Base-by-base conservation (phyloP, 2,888 invertebrate genomes). In the Antheraea yamamai region DNA sequence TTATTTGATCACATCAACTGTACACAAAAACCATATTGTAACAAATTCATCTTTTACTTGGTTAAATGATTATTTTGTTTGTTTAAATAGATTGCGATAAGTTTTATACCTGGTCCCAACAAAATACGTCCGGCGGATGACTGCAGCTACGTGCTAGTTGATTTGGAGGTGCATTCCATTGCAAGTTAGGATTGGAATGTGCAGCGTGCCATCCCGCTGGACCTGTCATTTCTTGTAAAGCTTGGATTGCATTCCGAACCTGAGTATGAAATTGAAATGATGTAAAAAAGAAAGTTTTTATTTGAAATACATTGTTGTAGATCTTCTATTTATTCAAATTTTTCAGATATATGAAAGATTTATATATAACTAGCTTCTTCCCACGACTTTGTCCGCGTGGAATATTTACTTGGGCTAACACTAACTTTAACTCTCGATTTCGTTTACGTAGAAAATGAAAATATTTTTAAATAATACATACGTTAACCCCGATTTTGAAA, bases 121-220 rank as follows among this genome's bases (percentile, higher is more conserved):
- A 97, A 89, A 98, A 97, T 79, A 97, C 97, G 84, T 98, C 98
- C 0, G 98, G 97, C 0, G 98, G 98, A 91, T 98, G 98, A 3
- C 98, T 98, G 76, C 97, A 97, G 86, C 97, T 97, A 76, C 98
- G 95, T 1, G 97, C 97, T 74, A 98, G 95, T 78, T 96, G 91
- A 78, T 95, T 95, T 4, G 92, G 92, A 7, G 89, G 95, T 74
- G 93, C 93, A 81, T 91, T 95, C 92, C 90, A 96, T 79, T 96
- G 96, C 61, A 97, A 95, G 86, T 97, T 98, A 7, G 98, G 98
- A 87, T 98, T 98, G 77, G 98, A 98, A 86, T 97, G 97, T n/a
- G 97, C 97, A 18, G 97, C 96, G 85, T 96, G 96, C 91, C 96
- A 96, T 64, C 94, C 95, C 35, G 95, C 91, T 0, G 96, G 96